Evolutionary conservation across 2,797 vertebrate species (phyloP).

Genomic region (Neopelma chrysocephalum): DNA sequence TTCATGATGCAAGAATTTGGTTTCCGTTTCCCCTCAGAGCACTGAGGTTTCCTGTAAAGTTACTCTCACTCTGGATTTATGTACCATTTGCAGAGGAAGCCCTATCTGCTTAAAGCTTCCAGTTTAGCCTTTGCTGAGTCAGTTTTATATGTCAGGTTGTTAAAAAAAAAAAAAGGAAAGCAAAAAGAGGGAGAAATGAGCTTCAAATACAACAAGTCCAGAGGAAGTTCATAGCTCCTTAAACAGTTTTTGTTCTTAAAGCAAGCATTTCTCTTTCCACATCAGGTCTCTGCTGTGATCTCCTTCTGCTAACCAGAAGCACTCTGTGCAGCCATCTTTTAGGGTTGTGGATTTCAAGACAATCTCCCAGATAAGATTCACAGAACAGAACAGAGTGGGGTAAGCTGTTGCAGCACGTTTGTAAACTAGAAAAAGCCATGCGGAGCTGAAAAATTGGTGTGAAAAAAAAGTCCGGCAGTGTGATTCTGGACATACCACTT

Average conservation of each 20-base stretch:
- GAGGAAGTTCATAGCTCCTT: background rate
- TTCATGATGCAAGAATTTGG: background rate
- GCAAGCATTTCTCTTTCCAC: background rate
- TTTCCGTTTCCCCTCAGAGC: background rate
- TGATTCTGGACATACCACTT: background rate
- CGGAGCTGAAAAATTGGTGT: background rate
- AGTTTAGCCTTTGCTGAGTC: background rate
- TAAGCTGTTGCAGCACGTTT: background rate
- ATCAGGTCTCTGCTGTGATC: background rate
- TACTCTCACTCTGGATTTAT: background rate
- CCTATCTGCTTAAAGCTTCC: background rate
- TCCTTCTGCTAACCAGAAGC: background rate
- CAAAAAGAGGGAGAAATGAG: background rate
- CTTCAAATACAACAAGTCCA: background rate
- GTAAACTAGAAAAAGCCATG: background rate
- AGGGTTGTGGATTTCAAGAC: background rate
- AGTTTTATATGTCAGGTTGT: background rate
- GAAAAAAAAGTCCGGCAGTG: background rate
- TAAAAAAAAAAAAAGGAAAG: background rate
- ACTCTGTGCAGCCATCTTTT: background rate
- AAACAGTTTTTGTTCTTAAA: background rate
- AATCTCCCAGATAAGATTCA: background rate
- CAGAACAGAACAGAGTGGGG: background rate
- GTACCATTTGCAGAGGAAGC: background rate
- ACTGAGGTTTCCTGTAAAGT: slow-evolving; percentile 7